Evolutionary conservation across 2,797 vertebrate species (phyloP).

Genomic region (Acrossocheilus fasciatus): DNA sequence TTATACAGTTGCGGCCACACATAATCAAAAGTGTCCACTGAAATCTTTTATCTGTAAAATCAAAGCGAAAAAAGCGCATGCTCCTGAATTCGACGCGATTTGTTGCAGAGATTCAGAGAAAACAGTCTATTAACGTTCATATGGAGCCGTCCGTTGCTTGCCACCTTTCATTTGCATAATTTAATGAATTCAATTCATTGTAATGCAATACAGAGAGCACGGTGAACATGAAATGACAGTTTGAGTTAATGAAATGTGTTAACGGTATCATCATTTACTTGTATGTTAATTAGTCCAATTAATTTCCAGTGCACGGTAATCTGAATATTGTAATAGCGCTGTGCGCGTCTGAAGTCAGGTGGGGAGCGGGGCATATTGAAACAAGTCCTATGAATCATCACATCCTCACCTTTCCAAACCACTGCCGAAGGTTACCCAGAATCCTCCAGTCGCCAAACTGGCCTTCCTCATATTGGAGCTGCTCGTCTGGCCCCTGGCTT

Average conservation of each 20-base stretch:
- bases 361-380: conserved; percentile 71
- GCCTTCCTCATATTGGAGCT: conserved; percentile 14
- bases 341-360: conserved; percentile 81
- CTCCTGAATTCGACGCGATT: conserved; percentile 69
- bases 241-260: conserved; percentile 90
- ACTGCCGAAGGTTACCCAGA: conserved; percentile 49
- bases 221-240: conserved; percentile 86
- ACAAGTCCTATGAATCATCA: conserved; percentile 63
- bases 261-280: conserved; percentile 90
- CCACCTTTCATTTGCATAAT: conserved; percentile 86
- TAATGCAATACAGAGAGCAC: conserved; percentile 84
- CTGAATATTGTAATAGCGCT: conserved; percentile 87
- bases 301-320: conserved; percentile 85
- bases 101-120: conserved; percentile 60
- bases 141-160: conserved; percentile 74
- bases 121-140: conserved; percentile 62
- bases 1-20: conserved; percentile 63
- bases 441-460: conserved; percentile 40
- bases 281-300: conserved; percentile 91
- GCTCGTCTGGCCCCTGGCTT: conserved; percentile 44
- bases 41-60: conserved; percentile 74
- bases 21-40: conserved; percentile 66
- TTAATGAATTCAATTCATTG: conserved; percentile 87
- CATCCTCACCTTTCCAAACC: conserved; percentile 58
- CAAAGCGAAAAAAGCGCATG: conserved; percentile 66